phyloP scores from a whole-genome alignment of 2,888 invertebrate genomes.

The Deilephila elpenor region DNA sequence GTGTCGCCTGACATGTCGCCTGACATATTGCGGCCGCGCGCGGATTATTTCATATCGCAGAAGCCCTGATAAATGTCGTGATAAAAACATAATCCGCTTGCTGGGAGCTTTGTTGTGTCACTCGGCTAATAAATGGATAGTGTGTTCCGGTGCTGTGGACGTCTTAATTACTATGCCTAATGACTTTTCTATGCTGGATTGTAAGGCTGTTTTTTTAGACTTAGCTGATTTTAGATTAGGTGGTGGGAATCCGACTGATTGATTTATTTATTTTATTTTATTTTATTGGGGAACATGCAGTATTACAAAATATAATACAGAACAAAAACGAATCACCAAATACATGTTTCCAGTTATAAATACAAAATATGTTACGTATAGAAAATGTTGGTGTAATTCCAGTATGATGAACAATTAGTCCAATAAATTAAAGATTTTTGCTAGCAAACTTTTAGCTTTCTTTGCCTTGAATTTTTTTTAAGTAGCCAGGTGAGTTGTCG shows the following conservation, averaged over 20 bases:
- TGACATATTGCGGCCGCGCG: conserved; percentile 74
- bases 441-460: too few relatives aligned
- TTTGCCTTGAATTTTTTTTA: too few relatives aligned
- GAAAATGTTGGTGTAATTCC: neutral
- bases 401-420: neutral
- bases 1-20: conserved; percentile 30
- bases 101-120: conserved; percentile 32
- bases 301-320: too few relatives aligned
- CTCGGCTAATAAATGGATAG: conserved; percentile 12
- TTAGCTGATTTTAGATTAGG: neutral
- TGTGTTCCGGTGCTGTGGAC: conserved; percentile 11
- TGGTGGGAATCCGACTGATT: neutral
- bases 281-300: too few relatives aligned
- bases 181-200: neutral
- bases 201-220: too few relatives aligned
- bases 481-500: too few relatives aligned
- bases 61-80: conserved; percentile 34
- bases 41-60: conserved; percentile 73
- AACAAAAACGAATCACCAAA: too few relatives aligned
- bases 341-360: too few relatives aligned
- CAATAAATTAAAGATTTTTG: too few relatives aligned
- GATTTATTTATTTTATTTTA: too few relatives aligned
- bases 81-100: conserved; percentile 35
- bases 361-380: too few relatives aligned
- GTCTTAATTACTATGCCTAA: conserved; percentile 1